A percentile compares a stretch with the other conserved stretches of the same genome.
Conservation (phyloP, 2,113 vertebrate species). For the Coptodon rendalli region DNA sequence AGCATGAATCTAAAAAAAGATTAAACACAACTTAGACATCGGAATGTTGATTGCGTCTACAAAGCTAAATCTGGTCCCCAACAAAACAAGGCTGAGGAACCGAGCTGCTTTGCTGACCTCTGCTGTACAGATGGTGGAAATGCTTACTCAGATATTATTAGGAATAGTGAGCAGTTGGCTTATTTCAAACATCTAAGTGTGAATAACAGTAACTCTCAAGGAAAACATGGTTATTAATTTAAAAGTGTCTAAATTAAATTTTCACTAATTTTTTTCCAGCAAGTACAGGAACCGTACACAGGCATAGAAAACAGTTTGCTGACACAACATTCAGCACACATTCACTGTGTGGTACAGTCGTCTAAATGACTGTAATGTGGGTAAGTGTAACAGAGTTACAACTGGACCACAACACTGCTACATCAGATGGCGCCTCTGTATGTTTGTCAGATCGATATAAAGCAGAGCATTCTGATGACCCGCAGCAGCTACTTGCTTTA, state of each 20-base stretch:
- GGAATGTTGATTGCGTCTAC: accelerated
- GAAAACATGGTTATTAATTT: not conserved
- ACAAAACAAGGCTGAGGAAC: not conserved
- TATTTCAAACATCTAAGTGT: not conserved
- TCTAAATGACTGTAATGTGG: not conserved
- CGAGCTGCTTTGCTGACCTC: not conserved
- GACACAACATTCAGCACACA: not conserved
- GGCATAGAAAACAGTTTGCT: not conserved
- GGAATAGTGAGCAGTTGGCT: not conserved
- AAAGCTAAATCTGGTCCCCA: not conserved
- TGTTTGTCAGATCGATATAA: not conserved
- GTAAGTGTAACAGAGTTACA: not conserved
- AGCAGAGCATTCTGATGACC: not conserved
- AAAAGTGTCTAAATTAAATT: not conserved
- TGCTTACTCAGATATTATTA: not conserved
- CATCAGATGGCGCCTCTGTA: not conserved
- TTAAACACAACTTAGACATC: not conserved
- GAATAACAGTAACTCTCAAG: not conserved
- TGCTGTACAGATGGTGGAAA: not conserved
- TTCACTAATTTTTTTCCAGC: not conserved
- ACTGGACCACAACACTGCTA: not conserved
- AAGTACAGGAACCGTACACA: not conserved
- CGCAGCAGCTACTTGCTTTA: not conserved
- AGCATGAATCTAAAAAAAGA: not conserved
- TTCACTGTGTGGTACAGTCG: not conserved